phyloP scores from a whole-genome alignment of 2,113 vertebrate species.

The Mus pahari region DNA sequence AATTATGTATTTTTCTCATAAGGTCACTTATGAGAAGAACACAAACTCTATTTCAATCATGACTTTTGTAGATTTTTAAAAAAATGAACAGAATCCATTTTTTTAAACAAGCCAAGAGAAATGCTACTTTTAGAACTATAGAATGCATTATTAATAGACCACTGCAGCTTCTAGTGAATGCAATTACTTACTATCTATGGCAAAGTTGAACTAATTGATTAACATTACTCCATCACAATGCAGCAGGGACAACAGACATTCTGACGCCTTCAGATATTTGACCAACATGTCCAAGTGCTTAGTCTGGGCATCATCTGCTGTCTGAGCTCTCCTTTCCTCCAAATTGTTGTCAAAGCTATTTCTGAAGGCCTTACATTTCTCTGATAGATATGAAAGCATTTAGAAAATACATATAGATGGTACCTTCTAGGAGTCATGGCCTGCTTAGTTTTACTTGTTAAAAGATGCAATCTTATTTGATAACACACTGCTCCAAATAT shows the following conservation, averaged over 20 bases:
- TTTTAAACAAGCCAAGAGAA: constrained; percentile 55
- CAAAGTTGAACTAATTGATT: constrained; percentile 77
- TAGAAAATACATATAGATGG: neutral
- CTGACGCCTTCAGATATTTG: constrained; percentile 64
- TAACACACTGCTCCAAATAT: neutral
- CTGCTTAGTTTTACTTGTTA: accelerated
- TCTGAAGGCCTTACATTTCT: constrained; percentile 6
- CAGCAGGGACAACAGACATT: constrained; percentile 69
- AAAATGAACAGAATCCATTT: neutral
- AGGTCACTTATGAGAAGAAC: neutral
- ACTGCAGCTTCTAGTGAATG: constrained; percentile 52
- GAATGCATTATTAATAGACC: constrained; percentile 73
- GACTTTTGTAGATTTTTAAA: constrained; percentile 6
- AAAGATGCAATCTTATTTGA: neutral
- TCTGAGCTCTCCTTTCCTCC: constrained; percentile 3
- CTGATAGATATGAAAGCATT: neutral
- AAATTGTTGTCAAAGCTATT: constrained; percentile 42
- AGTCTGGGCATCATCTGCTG: neutral
- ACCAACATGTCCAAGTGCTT: constrained; percentile 38
- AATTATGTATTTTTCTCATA: constrained; percentile 28
- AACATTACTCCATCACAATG: constrained; percentile 51
- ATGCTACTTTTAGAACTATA: constrained; percentile 65
- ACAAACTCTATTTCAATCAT: constrained; percentile 12
- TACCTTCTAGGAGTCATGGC: accelerated
- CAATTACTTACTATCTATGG: constrained; percentile 75